Evolutionary conservation across 1,140 invertebrate genomes (phyloP), one percentile per base, ranked within the genome.

Genomic region (Bombyx mandarina): DNA sequence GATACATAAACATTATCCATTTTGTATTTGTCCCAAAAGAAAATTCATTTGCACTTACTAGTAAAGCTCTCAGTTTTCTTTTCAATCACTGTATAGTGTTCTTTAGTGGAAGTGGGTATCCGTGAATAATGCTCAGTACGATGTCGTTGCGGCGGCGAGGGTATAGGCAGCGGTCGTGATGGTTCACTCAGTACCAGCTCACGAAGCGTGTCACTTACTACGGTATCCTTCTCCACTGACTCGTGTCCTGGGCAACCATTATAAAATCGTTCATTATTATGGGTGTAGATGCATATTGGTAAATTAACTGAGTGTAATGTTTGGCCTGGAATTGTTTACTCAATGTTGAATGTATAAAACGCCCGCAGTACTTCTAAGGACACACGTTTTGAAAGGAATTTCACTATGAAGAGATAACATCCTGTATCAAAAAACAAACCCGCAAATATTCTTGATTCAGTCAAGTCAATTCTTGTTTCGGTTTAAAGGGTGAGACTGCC

Each of bases 81-180:
- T 7, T 81, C 76, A 1, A 69, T 18, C 2, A 63, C 67, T 6
- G 57, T 54, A 26, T 77, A 72, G 52, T 73, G 69, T 52, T 73
- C 70, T 48, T 72, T 73, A 8, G 71, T 73, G 51, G 75, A 65
- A 43, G 77, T 81, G 45, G 82, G 79, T 61, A 79, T 84, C 26
- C 77, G 71, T 1, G 81, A 80, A 59, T 69, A 69, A 52, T 63
- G 58, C 6, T 75, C 73, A 22, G 65, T 18, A 7, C 73, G 64
- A 47, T 73, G 73, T 3, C 72, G 69, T 57, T 75, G 73, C 56
- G 76, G 73, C 46, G 73, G 73, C 44, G 76, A 74, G 18, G 66
- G 75, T 65, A 66, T 73, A 52, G 73, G 76, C 45, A 62, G 54
- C 1, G 73, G 71, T 0, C 73, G 67, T 43, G 73, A 42, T 35